Evolutionary conservation across 2,113 vertebrate species (phyloP).

Genomic region (Ranitomeya imitator): DNA sequence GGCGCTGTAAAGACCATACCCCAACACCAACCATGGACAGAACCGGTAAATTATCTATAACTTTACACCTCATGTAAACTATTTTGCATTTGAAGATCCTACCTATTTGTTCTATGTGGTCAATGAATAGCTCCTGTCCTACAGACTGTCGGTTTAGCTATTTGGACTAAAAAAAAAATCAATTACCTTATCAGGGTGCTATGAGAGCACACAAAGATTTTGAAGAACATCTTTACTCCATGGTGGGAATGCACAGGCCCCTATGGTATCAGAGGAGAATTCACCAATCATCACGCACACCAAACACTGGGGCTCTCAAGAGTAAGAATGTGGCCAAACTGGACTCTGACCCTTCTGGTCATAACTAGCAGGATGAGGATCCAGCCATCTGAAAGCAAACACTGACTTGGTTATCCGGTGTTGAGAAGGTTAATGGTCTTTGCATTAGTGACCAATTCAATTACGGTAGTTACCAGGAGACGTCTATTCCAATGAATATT

Average conservation of each 20-base stretch:
- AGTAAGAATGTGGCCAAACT: neutral
- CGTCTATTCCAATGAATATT: constrained; percentile 14
- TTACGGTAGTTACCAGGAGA: constrained; percentile 29
- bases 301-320: neutral
- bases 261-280: neutral
- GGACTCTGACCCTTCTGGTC: neutral
- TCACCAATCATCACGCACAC: neutral
- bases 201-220: neutral
- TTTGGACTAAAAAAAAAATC: neutral
- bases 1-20: no score
- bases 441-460: constrained; percentile 17
- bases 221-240: neutral
- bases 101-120: neutral
- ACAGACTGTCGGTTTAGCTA: neutral
- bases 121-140: neutral
- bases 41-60: neutral
- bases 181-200: neutral
- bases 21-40: no score
- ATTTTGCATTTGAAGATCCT: neutral
- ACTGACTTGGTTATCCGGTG: neutral
- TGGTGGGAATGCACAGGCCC: neutral
- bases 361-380: neutral
- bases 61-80: neutral
- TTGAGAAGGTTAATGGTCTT: constrained; percentile 14
- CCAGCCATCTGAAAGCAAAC: neutral